Conservation (phyloP, 2,888 invertebrate genomes). For the Microplitis deprimator region DNA sequence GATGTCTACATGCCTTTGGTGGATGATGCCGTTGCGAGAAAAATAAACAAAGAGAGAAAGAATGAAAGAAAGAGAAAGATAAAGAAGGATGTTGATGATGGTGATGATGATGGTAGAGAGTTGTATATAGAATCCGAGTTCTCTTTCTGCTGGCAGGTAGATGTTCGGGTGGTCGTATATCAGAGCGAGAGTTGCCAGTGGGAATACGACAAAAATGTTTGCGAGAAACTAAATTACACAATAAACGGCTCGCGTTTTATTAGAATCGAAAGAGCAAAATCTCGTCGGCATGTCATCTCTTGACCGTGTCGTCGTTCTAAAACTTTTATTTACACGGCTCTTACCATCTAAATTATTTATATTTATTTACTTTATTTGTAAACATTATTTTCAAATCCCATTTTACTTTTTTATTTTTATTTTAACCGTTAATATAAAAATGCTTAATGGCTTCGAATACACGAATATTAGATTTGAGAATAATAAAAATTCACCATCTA, state of each 20-base stretch:
- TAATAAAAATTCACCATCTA: not conserved
- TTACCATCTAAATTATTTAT: not conserved
- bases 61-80: constrained; percentile 16
- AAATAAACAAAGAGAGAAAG: constrained; percentile 22
- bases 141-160: constrained; percentile 48
- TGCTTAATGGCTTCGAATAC: constrained; percentile 1
- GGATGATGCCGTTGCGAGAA: constrained; percentile 16
- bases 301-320: constrained; percentile 4
- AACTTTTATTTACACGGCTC: not conserved
- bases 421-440: constrained; percentile 16
- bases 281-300: constrained; percentile 25
- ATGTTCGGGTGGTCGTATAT: constrained; percentile 55
- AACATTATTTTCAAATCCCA: not conserved
- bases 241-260: constrained; percentile 48
- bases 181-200: constrained; percentile 43
- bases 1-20: constrained; percentile 50
- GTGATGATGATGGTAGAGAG: constrained; percentile 37
- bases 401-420: not conserved
- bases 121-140: constrained; percentile 31
- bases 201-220: constrained; percentile 50
- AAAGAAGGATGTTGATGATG: constrained; percentile 20
- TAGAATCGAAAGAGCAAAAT: constrained; percentile 19
- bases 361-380: not conserved
- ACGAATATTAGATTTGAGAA: constrained; percentile 18
- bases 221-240: constrained; percentile 53